Percentiles rank a stretch among this genome's conserved stretches.
phyloP scores from a whole-genome alignment of 2,888 invertebrate species.

The Dorcus parallelipipedus region DNA sequence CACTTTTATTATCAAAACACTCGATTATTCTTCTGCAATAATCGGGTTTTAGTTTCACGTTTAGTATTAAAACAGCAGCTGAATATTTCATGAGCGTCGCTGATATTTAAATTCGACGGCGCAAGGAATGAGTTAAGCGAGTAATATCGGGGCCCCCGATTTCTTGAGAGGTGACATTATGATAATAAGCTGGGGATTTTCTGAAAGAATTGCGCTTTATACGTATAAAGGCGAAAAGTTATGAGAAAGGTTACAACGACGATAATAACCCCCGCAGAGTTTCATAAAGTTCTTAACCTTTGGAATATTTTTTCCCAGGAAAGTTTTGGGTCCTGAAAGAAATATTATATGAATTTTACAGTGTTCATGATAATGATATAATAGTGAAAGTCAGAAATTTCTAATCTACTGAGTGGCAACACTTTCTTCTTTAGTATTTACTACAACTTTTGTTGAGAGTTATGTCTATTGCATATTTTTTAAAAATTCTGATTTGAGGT shows the following conservation, averaged over 20 bases:
- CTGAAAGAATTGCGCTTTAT: constrained; percentile 5
- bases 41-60: no score
- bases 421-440: no score
- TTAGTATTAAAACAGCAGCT: neutral
- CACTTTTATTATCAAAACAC: no score
- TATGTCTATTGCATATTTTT: no score
- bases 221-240: constrained; percentile 3
- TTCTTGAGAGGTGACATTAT: constrained; percentile 6
- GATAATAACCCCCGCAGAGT: constrained; percentile 2
- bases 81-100: constrained; percentile 2
- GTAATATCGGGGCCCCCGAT: neutral
- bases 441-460: no score
- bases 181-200: constrained; percentile 5
- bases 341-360: no score
- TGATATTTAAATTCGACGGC: neutral
- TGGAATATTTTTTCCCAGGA: neutral
- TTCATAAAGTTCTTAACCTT: constrained; percentile 2
- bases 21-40: no score
- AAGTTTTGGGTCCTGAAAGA: no score
- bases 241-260: constrained; percentile 3
- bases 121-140: neutral
- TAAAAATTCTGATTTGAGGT: no score
- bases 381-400: no score
- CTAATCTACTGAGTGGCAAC: no score
- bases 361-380: no score